Base-by-base conservation (phyloP, 2,888 invertebrate genomes). In the Gymnosoma rotundatum region DNA sequence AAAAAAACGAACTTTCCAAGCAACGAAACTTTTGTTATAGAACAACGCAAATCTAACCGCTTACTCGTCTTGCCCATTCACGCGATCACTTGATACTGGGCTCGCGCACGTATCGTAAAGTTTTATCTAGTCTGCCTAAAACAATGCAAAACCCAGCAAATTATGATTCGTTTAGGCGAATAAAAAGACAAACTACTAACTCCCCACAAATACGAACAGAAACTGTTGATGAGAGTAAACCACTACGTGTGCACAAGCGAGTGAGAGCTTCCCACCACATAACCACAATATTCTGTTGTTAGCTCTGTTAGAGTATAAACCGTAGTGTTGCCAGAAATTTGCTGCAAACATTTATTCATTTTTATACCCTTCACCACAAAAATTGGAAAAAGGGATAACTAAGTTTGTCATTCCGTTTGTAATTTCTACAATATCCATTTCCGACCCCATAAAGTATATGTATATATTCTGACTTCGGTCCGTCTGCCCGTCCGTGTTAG, bases 21-120 rank as follows among this genome's bases (percentile, higher is more conserved):
- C 12, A 64, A 56, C 25, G 12, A 72, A 64, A 36, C 20, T 54
- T 60, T 60, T 52, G 38, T 78, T 80, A 50, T 32, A 78, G 69
- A 81, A 69, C 52, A 61, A 54, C 70, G 66, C 63, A 52, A 75
- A 70, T 66, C 75, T 58, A 83, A 86, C 83, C 87, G 86, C 79
- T 82, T 80, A 80, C 85, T 86, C 84, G 86, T 86, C 83, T 80
- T 86, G 67, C 64, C 70, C 78, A 85, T 75, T 85, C 82, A 86
- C 86, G 86, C 87, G 81, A 84, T 83, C 75, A 78, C 82, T 87
- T 84, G 79, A 76, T 82, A 87, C 87, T 87, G 84, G 72, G 67
- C 73, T 81, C 80, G 83, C 73, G 78, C 69, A 78, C 80, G 8
- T 76, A 45, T 79, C 66, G 80, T 74, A 54, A 20, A 66, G 75